phyloP scores from a whole-genome alignment of 2,888 invertebrate species.

The Andrena minutula region DNA sequence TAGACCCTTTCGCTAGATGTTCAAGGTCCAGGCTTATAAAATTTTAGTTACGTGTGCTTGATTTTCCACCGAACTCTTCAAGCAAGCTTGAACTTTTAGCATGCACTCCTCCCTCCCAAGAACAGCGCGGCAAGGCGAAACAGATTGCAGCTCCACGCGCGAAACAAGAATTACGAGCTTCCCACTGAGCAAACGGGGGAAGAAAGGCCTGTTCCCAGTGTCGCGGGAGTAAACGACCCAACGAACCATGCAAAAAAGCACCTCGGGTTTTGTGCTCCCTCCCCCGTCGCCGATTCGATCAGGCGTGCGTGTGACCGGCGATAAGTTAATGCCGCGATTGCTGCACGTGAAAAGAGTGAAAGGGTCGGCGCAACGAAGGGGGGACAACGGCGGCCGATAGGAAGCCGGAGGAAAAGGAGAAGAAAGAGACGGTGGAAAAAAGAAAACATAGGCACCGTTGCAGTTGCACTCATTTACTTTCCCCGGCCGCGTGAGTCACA shows the following conservation, averaged over 20 bases:
- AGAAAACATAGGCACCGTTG: slow-evolving; percentile 46
- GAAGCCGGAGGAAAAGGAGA: slow-evolving; percentile 8
- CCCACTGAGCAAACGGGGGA: not conserved
- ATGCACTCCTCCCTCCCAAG: not conserved
- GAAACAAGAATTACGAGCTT: slow-evolving; percentile 20
- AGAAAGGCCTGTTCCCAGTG: slow-evolving; percentile 5
- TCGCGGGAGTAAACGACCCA: slow-evolving; percentile 25
- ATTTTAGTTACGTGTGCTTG: too few relatives aligned
- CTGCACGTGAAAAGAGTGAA: slow-evolving; percentile 50
- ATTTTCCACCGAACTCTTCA: too few relatives aligned
- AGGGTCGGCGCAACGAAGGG: slow-evolving; percentile 38
- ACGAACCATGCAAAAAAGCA: slow-evolving; percentile 13
- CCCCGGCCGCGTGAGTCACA: slow-evolving; percentile 72
- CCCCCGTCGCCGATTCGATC: slow-evolving; percentile 33
- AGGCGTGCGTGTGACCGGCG: slow-evolving; percentile 51
- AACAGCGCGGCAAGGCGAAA: not conserved
- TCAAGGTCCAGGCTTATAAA: too few relatives aligned
- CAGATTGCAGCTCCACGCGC: not conserved
- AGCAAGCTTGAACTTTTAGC: not conserved
- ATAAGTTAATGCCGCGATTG: slow-evolving; percentile 58
- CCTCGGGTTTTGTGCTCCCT: slow-evolving; percentile 2
- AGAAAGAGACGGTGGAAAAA: slow-evolving; percentile 30
- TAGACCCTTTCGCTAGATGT: too few relatives aligned
- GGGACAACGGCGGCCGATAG: slow-evolving; percentile 14
- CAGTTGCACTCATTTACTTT: slow-evolving; percentile 76